These are phyloP conservation scores for Uria aalge DNA, from an alignment of 2,113 vertebrate species.

Conservation along the genomic window DNA sequence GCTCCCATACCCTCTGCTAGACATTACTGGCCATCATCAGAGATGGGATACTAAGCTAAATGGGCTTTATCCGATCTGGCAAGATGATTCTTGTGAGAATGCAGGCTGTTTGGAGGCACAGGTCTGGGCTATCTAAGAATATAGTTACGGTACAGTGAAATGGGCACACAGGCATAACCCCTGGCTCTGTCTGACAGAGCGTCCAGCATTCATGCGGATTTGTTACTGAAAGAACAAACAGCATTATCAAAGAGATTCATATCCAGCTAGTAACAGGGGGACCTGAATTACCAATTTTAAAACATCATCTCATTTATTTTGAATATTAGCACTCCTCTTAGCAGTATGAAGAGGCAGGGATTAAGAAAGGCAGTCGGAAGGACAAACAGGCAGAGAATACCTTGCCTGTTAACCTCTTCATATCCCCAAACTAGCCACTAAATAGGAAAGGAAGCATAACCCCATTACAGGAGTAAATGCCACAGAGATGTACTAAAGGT, in stretches of 20 bases:
- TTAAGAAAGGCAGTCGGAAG: not conserved
- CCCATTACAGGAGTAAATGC: not conserved
- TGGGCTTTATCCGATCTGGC: not conserved
- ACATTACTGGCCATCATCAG: not conserved
- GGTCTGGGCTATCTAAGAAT: not conserved
- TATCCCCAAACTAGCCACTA: not conserved
- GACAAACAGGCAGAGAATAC: not conserved
- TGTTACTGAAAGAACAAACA: not conserved
- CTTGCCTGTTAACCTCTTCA: not conserved
- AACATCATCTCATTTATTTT: not conserved
- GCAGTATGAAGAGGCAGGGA: not conserved
- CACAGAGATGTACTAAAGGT: not conserved
- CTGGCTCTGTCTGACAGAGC: not conserved
- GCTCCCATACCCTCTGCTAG: not conserved
- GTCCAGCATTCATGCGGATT: not conserved
- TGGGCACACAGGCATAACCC: not conserved
- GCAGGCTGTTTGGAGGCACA: fast-evolving
- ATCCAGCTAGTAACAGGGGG: not conserved
- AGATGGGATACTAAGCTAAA: not conserved
- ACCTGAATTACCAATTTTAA: not conserved
- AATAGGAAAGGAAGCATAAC: not conserved
- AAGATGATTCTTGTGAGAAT: not conserved
- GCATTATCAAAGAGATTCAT: not conserved
- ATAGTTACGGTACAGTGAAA: not conserved
- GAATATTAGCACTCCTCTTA: not conserved